Evolutionary conservation across 2,113 vertebrate species (phyloP), one percentile per base, ranked within the genome.

Genomic region (Penelope pileata): DNA sequence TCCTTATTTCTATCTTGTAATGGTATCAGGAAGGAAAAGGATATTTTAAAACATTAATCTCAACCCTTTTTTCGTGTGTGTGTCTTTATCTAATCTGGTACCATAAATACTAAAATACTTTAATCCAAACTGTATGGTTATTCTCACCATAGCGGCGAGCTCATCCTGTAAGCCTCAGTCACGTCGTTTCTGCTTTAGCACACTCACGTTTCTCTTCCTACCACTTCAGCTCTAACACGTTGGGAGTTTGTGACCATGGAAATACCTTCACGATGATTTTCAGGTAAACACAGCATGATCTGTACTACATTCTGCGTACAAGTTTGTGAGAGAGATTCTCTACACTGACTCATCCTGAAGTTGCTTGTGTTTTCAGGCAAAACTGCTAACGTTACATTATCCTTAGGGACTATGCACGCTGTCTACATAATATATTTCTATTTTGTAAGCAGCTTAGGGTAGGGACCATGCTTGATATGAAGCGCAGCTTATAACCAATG

Each of bases 371-470:
- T 95, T 95, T 91, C 68, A 76, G 58, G 79, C 53, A 86, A 93
- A 94, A 83, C 15, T 27, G 51, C 48, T 74, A 79, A 43, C 78
- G 87, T 91, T 85, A 79, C 59, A 13, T 80, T 76, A 15, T 53
- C 45, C 83, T 82, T 78, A 58, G 79, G 59, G 75, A 91, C 79
- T 58, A 18, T 5, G 16, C 26, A 42, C 5, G 12, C 79, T 94
- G 83, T 64, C 93, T 77, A 54, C 72, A 69, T 43, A 86, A 77
- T 77, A 42, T 27, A 47, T 36, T 43, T 58, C 45, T 83, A 48
- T 42, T 93, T 70, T 66, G 42, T 88, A 94, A 91, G 92, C 54
- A 50, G 83, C 86, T 94, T 90, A 90, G 64, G 79, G 45, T 62
- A 83, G 76, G 45, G 51, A 59, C 45, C 38, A 16, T 43, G 47